A percentile compares a stretch with the other conserved stretches of the same genome.
phyloP scores from a whole-genome alignment of 2,797 vertebrate species.

The Eospalax fontanierii region DNA sequence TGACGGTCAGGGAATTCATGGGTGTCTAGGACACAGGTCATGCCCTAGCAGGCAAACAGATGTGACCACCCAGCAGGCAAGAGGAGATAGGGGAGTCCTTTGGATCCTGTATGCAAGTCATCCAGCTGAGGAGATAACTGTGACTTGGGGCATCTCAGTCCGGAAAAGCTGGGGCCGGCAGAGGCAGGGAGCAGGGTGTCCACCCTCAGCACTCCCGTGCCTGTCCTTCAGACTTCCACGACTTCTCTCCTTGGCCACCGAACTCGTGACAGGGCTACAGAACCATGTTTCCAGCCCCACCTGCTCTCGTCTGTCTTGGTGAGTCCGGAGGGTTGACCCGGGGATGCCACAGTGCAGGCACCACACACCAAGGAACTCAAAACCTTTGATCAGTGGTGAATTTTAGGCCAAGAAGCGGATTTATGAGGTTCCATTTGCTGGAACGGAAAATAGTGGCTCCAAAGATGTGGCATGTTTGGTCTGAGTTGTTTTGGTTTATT shows the following conservation, averaged over 20 bases:
- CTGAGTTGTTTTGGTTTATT: not conserved
- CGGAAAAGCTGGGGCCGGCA: not conserved
- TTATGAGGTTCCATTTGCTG: not conserved
- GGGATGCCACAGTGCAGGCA: not conserved
- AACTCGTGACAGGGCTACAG: not conserved
- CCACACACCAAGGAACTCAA: too few species aligned
- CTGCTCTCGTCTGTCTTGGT: slow-evolving; percentile 70
- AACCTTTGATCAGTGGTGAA: not conserved
- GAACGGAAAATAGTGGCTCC: not conserved
- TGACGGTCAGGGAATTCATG: too few species aligned
- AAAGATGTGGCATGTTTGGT: not conserved
- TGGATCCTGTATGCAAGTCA: slow-evolving; percentile 38
- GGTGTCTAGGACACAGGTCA: not conserved
- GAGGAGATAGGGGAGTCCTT: slow-evolving; percentile 45
- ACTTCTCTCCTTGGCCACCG: not conserved
- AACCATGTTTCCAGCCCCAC: slow-evolving; percentile 26
- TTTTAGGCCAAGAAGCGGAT: not conserved
- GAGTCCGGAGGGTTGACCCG: slow-evolving; percentile 36
- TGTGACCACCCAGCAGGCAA: not conserved
- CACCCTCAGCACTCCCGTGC: accelerated
- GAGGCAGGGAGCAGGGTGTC: not conserved
- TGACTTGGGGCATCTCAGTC: not conserved
- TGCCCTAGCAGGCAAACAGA: accelerated
- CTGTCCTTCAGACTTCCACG: not conserved
- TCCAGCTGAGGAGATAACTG: accelerated